Evolutionary conservation across 2,888 invertebrate species (phyloP).

Genomic region (Tuberolachnus salignus): DNA sequence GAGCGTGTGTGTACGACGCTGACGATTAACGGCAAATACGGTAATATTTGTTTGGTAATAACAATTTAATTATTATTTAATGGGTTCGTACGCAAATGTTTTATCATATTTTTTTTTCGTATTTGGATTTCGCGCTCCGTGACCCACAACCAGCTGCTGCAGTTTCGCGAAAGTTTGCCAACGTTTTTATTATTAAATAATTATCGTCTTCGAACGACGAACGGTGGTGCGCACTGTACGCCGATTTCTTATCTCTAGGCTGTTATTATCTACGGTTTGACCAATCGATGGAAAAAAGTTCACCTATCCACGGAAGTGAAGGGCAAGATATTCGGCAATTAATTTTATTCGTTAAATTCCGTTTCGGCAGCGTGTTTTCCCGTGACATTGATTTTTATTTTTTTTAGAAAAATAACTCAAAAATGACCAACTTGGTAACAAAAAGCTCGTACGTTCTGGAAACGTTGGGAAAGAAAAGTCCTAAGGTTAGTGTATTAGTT

Average conservation of each 20-base stretch:
- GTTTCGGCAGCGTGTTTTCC: neutral
- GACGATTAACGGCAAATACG: no score
- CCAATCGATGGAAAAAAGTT: conserved; percentile 25
- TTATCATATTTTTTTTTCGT: no score
- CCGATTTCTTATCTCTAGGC: neutral
- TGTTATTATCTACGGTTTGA: neutral
- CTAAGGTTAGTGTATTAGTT: conserved; percentile 6
- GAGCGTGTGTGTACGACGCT: no score
- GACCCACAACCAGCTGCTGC: no score
- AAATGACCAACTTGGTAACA: conserved; percentile 46
- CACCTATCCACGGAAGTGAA: conserved; percentile 25
- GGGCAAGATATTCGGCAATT: conserved; percentile 25
- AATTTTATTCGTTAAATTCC: neutral
- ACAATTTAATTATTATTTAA: no score
- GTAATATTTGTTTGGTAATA: no score
- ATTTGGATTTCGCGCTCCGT: neutral
- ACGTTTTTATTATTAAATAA: neutral
- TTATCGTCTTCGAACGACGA: no score
- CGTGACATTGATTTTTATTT: neutral
- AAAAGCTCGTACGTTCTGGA: conserved; percentile 42
- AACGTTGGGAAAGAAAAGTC: conserved; percentile 35
- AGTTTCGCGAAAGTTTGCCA: neutral
- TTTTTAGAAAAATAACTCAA: neutral
- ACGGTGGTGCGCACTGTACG: neutral
- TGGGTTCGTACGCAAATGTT: no score